phyloP scores from a whole-genome alignment of 2,113 vertebrate species.

The Panthera leo region DNA sequence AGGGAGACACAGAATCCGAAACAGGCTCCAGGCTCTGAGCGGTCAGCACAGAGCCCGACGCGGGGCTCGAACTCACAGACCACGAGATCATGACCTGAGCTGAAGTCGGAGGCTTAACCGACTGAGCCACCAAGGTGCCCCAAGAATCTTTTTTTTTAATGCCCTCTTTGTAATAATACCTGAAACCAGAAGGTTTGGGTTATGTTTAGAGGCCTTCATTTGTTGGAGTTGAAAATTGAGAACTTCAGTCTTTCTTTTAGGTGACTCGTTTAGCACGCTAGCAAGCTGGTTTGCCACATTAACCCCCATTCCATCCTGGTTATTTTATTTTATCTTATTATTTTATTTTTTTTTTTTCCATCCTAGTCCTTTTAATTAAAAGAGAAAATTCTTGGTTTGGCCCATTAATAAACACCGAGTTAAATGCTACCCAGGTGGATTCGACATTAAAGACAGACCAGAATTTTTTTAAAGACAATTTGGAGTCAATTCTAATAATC shows the following conservation, averaged over 20 bases:
- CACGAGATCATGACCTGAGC: no score
- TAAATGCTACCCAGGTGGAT: neutral
- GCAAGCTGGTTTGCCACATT: neutral
- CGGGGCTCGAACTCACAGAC: no score
- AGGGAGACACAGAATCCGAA: no score
- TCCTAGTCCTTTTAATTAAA: neutral
- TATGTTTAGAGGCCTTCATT: neutral
- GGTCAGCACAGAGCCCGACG: no score
- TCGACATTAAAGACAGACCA: neutral
- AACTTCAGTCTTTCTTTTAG: neutral
- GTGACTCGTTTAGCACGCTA: neutral
- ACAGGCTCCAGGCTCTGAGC: no score
- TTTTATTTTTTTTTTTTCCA: neutral
- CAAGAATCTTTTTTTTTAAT: neutral
- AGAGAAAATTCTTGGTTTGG: neutral
- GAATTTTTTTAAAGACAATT: neutral
- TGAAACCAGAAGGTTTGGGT: neutral
- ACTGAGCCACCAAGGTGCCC: no score
- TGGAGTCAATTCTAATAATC: neutral
- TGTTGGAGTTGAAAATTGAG: neutral
- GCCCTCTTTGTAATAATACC: neutral
- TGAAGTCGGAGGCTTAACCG: no score
- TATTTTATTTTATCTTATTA: neutral
- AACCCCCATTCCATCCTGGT: neutral
- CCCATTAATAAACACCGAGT: neutral